Conservation (phyloP, 1,140 invertebrate species). For the Brachionus rubens region DNA sequence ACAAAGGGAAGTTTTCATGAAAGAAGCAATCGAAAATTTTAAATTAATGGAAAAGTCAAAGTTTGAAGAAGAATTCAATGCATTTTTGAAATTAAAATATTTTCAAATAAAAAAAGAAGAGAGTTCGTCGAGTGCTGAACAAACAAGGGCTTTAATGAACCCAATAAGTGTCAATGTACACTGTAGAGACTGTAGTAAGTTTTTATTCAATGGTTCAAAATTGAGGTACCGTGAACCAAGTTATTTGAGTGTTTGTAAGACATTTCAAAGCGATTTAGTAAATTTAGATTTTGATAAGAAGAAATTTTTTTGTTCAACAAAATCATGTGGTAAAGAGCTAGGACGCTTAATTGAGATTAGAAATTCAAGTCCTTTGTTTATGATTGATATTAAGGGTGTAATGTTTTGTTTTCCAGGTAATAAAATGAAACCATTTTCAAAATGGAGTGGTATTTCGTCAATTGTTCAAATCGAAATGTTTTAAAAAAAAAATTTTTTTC, state of each 20-base stretch:
- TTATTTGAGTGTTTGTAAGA: not conserved
- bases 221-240: not conserved
- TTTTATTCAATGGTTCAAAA: not conserved
- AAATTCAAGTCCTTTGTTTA: not conserved
- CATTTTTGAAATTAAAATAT: not conserved
- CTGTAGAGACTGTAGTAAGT: constrained; percentile 7
- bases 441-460: not conserved
- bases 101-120: not conserved
- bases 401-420: constrained; percentile 1
- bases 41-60: not conserved
- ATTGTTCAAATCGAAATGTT: not conserved
- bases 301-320: not conserved
- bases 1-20: constrained; percentile 42
- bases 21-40: not conserved
- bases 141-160: not conserved
- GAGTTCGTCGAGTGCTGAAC: not conserved
- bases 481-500: no score
- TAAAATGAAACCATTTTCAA: not conserved
- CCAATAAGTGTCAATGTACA: not conserved
- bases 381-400: constrained; percentile 11
- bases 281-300: not conserved
- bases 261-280: not conserved
- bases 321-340: constrained; percentile 5
- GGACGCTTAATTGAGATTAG: not conserved
- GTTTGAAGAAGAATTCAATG: not conserved